Evolutionary conservation across 2,888 invertebrate species (phyloP), one percentile per base, ranked within the genome.

Genomic region (Stenurella melanura): DNA sequence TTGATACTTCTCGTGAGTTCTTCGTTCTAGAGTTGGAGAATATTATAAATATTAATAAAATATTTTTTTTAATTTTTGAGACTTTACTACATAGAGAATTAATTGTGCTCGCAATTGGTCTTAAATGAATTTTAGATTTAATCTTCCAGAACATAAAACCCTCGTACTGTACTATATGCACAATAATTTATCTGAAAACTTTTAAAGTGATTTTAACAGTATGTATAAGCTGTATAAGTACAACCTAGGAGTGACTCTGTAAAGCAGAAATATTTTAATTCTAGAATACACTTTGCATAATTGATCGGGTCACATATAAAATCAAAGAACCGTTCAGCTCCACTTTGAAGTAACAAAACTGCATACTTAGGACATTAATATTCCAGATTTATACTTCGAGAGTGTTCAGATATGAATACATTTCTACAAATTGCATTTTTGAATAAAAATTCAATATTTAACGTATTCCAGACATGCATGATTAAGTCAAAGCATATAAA

Each of bases 281-380:
- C 1, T 3, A 6, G 30, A 26, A 21, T 21, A 21, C 30, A 69
- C 18, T 69, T 57, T 69, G 6, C 50, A 57, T 69, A 69, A 69
- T 57, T 57, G 34, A 19, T 69, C 56, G 15, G 21, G 21, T 38
- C 57, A 34, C 38, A 42, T 30, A 34, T 69, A 34, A 69, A 57
- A 69, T 69, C 69, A 69, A 67, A 67, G 42, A 42, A 42, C 17
- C 34, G 26, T 69, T 57, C 69, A 57, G 17, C 19, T 57, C 56
- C 11, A 57, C 15, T 17, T 57, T 21, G 2, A 30, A 61, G 11
- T n/a, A 61, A 30, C 30, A 30, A 61, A 61, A 7, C 26, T 21
- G 60, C 19, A 26, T 60, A 60, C 26, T 26, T 26, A 17, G 26
- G 61, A 26, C 56, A 57, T 69, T 69, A 57, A 57, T 69, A 69